Evolutionary conservation across 2,888 invertebrate species (phyloP).

Genomic region (Polydrusus tereticollis): DNA sequence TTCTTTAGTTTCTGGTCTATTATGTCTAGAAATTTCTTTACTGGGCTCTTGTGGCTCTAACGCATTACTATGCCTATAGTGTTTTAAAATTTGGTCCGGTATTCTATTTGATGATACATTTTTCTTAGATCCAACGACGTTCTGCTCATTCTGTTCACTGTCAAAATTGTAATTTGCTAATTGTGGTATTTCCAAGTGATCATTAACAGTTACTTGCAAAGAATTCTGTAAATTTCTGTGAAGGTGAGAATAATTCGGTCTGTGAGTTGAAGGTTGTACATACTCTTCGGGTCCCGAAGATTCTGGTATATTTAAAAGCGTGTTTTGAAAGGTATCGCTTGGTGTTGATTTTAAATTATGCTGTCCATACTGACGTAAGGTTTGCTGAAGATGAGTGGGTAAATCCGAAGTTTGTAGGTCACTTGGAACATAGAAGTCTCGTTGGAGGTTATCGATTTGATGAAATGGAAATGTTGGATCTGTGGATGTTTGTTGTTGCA

Average conservation of each 20-base stretch:
- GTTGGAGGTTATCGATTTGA: conserved; percentile 45
- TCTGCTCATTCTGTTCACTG: background rate
- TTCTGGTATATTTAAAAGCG: conserved; percentile 66
- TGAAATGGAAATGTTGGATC: background rate
- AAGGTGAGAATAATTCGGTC: conserved; percentile 71
- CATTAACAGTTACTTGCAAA: background rate
- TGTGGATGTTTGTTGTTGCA: conserved; percentile 53
- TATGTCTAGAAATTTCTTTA: conserved; percentile 66
- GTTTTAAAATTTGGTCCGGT: conserved; percentile 52
- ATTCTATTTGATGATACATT: conserved; percentile 56
- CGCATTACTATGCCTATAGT: background rate
- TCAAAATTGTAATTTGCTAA: background rate
- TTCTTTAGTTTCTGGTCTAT: conserved; percentile 65
- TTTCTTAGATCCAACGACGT: conserved; percentile 47
- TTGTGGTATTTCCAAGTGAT: background rate
- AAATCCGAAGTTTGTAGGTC: conserved; percentile 66
- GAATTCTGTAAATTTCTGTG: background rate
- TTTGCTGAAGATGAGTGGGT: conserved; percentile 64
- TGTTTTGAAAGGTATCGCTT: conserved; percentile 54
- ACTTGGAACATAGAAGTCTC: conserved; percentile 58
- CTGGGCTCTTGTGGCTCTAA: conserved; percentile 67
- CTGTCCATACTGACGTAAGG: conserved; percentile 65
- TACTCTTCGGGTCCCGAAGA: conserved; percentile 57
- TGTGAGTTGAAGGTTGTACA: conserved; percentile 65
- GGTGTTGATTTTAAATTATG: conserved; percentile 49